These are phyloP conservation scores for Chrysodeixis includens DNA, from an alignment of 2,888 invertebrate genomes.

Conservation along the genomic window DNA sequence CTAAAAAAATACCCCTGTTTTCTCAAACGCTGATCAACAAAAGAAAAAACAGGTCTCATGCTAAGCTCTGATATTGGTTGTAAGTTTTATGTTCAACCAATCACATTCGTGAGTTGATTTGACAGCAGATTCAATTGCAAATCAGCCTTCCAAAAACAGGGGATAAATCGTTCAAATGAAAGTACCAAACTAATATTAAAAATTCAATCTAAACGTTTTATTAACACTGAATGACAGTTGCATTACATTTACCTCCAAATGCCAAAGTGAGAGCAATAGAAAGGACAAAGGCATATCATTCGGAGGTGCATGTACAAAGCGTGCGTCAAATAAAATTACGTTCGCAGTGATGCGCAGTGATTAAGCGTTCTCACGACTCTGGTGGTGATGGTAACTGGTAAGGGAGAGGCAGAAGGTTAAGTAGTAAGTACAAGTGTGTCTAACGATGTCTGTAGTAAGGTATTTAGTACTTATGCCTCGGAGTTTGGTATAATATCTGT, in stretches of 20 bases:
- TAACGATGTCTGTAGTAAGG: too few relatives aligned
- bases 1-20: too few relatives aligned
- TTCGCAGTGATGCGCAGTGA: conserved; percentile 62
- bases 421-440: background rate
- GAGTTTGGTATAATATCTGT: too few relatives aligned
- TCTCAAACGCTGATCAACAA: too few relatives aligned
- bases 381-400: conserved; percentile 14
- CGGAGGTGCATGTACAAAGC: conserved; percentile 49
- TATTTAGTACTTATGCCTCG: too few relatives aligned
- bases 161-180: background rate
- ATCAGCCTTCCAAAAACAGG: too few relatives aligned
- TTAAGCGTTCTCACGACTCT: conserved; percentile 65
- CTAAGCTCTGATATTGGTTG: too few relatives aligned
- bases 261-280: conserved; percentile 29
- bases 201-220: conserved; percentile 28
- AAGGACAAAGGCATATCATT: conserved; percentile 52
- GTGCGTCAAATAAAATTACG: conserved; percentile 70
- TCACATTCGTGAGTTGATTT: too few relatives aligned
- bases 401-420: conserved; percentile 32
- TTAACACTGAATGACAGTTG: conserved; percentile 48
- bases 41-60: too few relatives aligned
- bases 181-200: conserved; percentile 25
- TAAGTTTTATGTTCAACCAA: too few relatives aligned
- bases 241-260: conserved; percentile 17
- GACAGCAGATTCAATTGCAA: too few relatives aligned